Percentiles rank a stretch among this genome's conserved stretches.
Conservation (phyloP, 2,113 vertebrate species). For the Cyphomyrus plagiostoma region DNA sequence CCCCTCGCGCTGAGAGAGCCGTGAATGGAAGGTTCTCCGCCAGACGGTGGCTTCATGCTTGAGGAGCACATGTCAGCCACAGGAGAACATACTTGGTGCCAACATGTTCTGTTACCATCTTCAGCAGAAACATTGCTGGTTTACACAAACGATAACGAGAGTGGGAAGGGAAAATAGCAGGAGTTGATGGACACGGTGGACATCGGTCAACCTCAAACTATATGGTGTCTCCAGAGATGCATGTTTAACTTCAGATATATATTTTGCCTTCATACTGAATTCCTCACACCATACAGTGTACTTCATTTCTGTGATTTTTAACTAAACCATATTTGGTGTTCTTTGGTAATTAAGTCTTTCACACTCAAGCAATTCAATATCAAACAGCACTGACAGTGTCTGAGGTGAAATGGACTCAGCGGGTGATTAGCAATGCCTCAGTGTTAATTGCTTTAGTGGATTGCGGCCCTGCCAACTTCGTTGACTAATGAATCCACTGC, state of each 20-base stretch:
- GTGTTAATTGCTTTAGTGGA: background rate
- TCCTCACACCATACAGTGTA: background rate
- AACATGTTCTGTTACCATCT: background rate
- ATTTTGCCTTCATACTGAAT: background rate
- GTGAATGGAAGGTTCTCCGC: background rate
- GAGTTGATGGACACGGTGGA: background rate
- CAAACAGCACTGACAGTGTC: background rate
- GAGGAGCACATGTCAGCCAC: background rate
- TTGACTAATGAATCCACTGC: background rate
- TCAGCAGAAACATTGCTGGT: background rate
- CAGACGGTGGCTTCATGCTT: background rate
- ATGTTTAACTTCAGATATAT: background rate
- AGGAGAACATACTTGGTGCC: background rate
- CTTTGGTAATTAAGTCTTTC: background rate
- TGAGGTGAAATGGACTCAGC: background rate
- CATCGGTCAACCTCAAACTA: background rate
- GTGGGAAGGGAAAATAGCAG: background rate
- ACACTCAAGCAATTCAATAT: background rate
- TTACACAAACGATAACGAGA: background rate
- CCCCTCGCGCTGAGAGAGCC: background rate
- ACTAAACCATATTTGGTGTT: background rate
- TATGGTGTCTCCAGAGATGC: background rate
- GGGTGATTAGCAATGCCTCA: background rate
- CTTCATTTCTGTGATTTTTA: background rate
- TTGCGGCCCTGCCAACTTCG: background rate